Evolutionary conservation across 2,113 vertebrate genomes (phyloP).

Genomic region (Romanogobio albipinnatus): DNA sequence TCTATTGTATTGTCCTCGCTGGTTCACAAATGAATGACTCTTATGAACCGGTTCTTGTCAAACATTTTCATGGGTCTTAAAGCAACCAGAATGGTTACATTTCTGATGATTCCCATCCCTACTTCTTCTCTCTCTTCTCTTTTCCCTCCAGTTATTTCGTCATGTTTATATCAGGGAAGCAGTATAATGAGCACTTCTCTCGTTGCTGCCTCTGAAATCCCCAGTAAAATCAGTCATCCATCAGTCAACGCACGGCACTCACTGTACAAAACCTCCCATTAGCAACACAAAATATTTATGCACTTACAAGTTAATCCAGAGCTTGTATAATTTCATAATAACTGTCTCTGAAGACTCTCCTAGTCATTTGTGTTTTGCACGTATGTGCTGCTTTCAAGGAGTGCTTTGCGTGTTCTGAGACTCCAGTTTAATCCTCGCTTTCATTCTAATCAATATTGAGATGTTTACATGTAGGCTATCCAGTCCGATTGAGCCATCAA

Average conservation of each 20-base stretch:
- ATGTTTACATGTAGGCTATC: too few relatives aligned
- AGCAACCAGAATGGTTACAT: neutral
- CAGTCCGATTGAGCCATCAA: too few relatives aligned
- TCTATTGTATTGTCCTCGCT: neutral
- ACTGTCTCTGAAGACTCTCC: slow-evolving; percentile 2
- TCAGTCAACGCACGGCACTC: neutral
- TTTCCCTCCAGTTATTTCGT: neutral
- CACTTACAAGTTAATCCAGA: slow-evolving; percentile 26
- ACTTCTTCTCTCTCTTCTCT: neutral
- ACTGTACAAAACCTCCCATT: slow-evolving; percentile 4
- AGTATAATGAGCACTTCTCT: slow-evolving; percentile 9
- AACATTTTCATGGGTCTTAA: neutral
- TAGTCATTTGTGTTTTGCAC: neutral
- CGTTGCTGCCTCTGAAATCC: slow-evolving; percentile 15
- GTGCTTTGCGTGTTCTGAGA: neutral
- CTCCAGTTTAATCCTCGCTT: neutral
- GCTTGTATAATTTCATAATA: slow-evolving; percentile 19
- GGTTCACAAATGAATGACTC: neutral
- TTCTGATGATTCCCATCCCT: neutral
- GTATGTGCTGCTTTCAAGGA: neutral
- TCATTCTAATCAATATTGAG: too few relatives aligned
- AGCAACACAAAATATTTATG: slow-evolving; percentile 9
- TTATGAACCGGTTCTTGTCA: neutral
- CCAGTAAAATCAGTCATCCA: slow-evolving; percentile 4
- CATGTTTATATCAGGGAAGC: slow-evolving; percentile 8